These are phyloP conservation scores for Gerris lacustris DNA, from an alignment of 2,888 invertebrate genomes.

Conservation along the genomic window DNA sequence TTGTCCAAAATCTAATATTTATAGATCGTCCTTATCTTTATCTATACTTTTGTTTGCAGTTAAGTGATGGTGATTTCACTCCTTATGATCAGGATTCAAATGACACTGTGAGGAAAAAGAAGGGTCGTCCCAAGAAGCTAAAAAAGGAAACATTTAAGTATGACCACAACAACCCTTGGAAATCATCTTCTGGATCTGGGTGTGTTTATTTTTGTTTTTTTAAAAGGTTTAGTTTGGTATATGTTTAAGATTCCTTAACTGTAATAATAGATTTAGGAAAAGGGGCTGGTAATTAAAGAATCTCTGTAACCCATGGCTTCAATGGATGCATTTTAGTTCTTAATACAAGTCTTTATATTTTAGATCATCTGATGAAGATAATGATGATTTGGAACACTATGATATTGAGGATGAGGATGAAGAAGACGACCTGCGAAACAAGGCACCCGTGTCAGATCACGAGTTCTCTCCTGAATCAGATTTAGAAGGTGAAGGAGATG, in stretches of 20 bases:
- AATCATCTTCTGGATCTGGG: constrained; percentile 46
- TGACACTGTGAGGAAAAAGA: constrained; percentile 36
- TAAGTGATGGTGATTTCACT: constrained; percentile 32
- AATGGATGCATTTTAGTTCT: too few species aligned
- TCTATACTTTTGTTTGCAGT: constrained; percentile 29
- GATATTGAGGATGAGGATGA: constrained; percentile 43
- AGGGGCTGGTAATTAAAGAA: too few species aligned
- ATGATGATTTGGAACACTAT: constrained; percentile 40
- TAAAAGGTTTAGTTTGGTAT: too few species aligned
- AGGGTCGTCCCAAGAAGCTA: neutral
- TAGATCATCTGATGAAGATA: constrained; percentile 34
- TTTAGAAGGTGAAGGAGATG: constrained; percentile 55
- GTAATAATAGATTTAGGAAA: too few species aligned
- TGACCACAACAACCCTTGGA: constrained; percentile 42
- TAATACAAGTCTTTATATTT: neutral
- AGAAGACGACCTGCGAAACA: constrained; percentile 30
- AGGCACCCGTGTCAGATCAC: constrained; percentile 47
- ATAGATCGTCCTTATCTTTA: neutral
- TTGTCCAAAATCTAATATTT: too few species aligned
- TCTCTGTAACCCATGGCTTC: too few species aligned
- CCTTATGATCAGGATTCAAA: constrained; percentile 32
- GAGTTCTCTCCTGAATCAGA: constrained; percentile 90
- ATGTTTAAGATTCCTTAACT: too few species aligned
- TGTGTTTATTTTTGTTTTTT: constrained; percentile 17
- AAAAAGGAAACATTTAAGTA: constrained; percentile 20